phyloP scores from a whole-genome alignment of 2,888 invertebrate species.

The Himalopsyche anomala region DNA sequence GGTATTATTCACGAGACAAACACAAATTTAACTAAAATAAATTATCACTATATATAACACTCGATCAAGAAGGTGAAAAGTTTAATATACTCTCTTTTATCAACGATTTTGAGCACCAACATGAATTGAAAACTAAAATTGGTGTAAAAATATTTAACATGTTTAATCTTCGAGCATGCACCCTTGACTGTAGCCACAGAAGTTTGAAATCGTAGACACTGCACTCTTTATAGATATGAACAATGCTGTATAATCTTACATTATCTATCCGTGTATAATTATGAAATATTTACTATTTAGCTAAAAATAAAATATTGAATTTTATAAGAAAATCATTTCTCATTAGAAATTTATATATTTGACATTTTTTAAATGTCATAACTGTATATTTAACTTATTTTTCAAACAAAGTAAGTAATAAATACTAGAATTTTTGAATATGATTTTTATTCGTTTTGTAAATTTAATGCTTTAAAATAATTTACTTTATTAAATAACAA shows the following conservation, averaged over 20 bases:
- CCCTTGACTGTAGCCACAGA: conserved; percentile 70
- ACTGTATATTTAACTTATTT: no score
- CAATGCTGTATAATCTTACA: not conserved
- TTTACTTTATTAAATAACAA: no score
- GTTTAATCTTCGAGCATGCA: conserved; percentile 77
- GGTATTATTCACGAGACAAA: conserved; percentile 67
- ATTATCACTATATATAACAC: conserved; percentile 78
- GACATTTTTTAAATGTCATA: no score
- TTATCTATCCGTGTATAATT: not conserved
- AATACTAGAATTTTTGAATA: no score
- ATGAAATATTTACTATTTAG: no score
- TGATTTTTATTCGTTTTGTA: no score
- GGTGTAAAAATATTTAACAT: conserved; percentile 86
- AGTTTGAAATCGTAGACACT: not conserved
- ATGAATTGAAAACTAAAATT: conserved; percentile 83
- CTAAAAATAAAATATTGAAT: no score
- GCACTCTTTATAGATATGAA: not conserved
- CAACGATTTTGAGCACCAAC: conserved; percentile 83
- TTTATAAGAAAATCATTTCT: no score
- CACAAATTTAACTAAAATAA: conserved; percentile 66
- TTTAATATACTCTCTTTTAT: conserved; percentile 84
- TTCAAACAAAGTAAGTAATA: no score
- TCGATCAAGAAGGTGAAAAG: conserved; percentile 89
- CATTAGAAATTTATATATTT: no score
- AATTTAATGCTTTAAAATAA: no score